Percentiles rank a stretch among this genome's conserved stretches.
phyloP scores from a whole-genome alignment of 2,797 vertebrate species.

The Acridotheres tristis region DNA sequence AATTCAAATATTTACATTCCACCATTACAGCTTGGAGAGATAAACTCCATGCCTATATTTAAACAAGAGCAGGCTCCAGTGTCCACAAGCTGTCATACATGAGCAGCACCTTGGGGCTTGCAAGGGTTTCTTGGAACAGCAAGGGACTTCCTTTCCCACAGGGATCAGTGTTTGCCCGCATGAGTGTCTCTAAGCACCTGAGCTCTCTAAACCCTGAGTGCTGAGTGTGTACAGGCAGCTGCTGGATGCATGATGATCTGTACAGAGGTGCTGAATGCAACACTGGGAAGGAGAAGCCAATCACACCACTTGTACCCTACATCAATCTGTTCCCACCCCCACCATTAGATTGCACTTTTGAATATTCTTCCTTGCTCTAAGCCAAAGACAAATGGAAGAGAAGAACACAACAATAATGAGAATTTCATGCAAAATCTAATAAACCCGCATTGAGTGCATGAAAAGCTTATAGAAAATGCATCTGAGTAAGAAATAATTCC shows the following conservation, averaged over 20 bases:
- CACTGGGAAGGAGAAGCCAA: neutral
- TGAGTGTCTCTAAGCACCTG: neutral
- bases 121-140: neutral
- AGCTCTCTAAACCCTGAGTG: neutral
- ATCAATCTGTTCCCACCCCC: neutral
- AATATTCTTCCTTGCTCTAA: neutral
- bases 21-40: constrained; percentile 29
- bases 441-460: neutral
- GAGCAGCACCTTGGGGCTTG: constrained; percentile 12
- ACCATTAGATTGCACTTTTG: neutral
- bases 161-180: neutral
- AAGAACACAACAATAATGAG: neutral
- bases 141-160: neutral
- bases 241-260: neutral
- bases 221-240: neutral
- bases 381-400: neutral
- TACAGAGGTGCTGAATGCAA: neutral
- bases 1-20: constrained; percentile 63
- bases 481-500: neutral
- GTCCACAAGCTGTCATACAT: neutral
- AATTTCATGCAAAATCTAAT: neutral
- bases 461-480: neutral
- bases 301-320: neutral
- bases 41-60: neutral
- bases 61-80: neutral